A percentile compares a stretch with the other conserved stretches of the same genome.
Conservation (phyloP, 2,797 vertebrate species). For the Glossophaga mutica region DNA sequence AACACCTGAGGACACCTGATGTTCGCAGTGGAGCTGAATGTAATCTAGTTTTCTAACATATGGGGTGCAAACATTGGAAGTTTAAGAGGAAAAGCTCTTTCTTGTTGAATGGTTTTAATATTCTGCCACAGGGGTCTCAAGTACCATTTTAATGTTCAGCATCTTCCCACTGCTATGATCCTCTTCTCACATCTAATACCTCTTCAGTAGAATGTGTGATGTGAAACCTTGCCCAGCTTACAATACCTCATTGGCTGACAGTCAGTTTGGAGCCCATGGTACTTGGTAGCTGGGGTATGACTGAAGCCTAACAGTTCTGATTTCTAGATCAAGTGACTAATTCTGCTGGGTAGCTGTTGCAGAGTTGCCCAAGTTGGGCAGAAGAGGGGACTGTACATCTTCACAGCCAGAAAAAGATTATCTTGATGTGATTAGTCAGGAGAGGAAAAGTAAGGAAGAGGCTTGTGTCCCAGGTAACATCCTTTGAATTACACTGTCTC, state of each 20-base stretch:
- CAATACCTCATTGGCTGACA: slow-evolving; percentile 52
- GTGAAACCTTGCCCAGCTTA: slow-evolving; percentile 46
- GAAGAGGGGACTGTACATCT: slow-evolving; percentile 52
- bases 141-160: background rate
- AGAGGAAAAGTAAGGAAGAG: slow-evolving; percentile 36
- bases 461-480: background rate
- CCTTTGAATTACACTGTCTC: background rate
- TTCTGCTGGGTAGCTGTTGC: slow-evolving; percentile 58
- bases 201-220: slow-evolving; percentile 44
- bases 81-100: slow-evolving; percentile 48
- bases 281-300: slow-evolving; percentile 49
- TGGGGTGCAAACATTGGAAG: slow-evolving; percentile 51
- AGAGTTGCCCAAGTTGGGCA: slow-evolving; percentile 38
- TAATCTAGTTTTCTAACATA: slow-evolving; percentile 66
- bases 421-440: slow-evolving; percentile 45
- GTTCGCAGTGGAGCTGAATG: slow-evolving; percentile 3
- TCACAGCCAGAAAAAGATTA: slow-evolving; percentile 42
- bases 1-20: slow-evolving; percentile 43
- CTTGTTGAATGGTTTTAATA: slow-evolving; percentile 59
- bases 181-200: background rate
- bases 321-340: slow-evolving; percentile 65
- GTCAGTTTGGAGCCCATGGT: slow-evolving; percentile 42
- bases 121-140: background rate
- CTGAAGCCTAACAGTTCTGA: slow-evolving; percentile 59
- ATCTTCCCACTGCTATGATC: background rate